Conservation (phyloP, 2,888 invertebrate species). For the Caenorhabditis virilis region DNA sequence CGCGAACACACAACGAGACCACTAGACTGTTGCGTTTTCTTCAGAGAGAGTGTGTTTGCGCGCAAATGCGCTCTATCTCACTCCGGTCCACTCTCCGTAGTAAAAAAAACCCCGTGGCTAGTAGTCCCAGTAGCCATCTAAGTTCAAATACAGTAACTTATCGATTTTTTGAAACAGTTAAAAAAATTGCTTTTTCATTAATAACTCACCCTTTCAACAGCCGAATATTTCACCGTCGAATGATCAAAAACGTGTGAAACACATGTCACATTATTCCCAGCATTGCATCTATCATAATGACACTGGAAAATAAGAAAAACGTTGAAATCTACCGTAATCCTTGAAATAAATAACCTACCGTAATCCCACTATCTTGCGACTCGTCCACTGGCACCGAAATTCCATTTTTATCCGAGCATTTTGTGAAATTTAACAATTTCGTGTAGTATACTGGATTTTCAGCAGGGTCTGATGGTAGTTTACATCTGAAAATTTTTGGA, state of each 20-base stretch:
- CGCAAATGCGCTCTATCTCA: no score
- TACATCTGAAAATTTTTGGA: conserved; percentile 48
- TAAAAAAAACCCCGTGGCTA: no score
- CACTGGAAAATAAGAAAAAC: conserved; percentile 42
- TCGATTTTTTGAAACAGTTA: background rate
- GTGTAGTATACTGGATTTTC: conserved; percentile 41
- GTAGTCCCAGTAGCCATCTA: no score
- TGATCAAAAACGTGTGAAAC: conserved; percentile 57
- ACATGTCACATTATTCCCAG: conserved; percentile 20
- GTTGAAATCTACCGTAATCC: background rate
- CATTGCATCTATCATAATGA: conserved; percentile 27
- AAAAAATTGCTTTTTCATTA: background rate
- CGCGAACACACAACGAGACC: no score
- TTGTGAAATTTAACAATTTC: conserved; percentile 24
- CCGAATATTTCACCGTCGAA: conserved; percentile 56
- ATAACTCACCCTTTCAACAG: conserved; percentile 57
- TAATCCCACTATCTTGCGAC: conserved; percentile 25
- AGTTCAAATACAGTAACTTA: background rate
- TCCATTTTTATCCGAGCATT: conserved; percentile 35
- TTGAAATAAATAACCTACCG: conserved; percentile 15
- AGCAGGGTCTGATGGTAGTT: conserved; percentile 39
- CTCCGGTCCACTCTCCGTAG: no score
- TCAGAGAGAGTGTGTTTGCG: no score
- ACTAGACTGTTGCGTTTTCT: no score
- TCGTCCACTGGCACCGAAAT: conserved; percentile 14